These are phyloP conservation scores for Molossus molossus DNA, from an alignment of 2,797 vertebrate species.

Conservation along the genomic window DNA sequence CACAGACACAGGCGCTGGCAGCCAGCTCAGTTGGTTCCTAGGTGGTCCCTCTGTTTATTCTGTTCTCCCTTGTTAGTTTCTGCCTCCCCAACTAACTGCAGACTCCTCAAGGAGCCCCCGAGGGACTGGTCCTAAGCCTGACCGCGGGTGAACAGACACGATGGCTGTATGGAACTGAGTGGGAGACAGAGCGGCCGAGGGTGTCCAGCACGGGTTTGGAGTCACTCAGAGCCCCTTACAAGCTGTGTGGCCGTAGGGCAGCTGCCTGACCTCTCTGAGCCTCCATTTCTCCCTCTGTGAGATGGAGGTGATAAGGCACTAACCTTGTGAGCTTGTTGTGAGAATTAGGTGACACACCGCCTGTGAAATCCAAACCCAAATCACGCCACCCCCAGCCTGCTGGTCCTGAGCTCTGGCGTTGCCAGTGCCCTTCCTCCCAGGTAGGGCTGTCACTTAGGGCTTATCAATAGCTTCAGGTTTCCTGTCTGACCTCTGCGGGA, in stretches of 20 bases:
- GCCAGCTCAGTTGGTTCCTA: background rate
- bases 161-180: background rate
- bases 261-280: background rate
- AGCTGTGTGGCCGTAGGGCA: background rate
- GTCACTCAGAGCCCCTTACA: background rate
- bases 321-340: background rate
- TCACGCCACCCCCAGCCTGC: background rate
- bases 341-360: background rate
- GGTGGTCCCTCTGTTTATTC: background rate
- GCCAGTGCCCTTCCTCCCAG: background rate
- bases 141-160: background rate
- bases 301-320: background rate
- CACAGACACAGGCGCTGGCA: background rate
- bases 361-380: background rate
- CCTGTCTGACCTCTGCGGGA: conserved; percentile 44
- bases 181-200: background rate
- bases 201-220: background rate
- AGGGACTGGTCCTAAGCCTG: background rate
- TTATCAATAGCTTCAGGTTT: conserved; percentile 64
- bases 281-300: background rate
- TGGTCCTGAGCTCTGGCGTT: background rate
- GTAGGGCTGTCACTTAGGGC: background rate
- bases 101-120: background rate
- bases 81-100: background rate
- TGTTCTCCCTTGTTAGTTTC: background rate